These are phyloP conservation scores for Lacerta agilis DNA, from an alignment of 2,797 vertebrate species.

Conservation along the genomic window DNA sequence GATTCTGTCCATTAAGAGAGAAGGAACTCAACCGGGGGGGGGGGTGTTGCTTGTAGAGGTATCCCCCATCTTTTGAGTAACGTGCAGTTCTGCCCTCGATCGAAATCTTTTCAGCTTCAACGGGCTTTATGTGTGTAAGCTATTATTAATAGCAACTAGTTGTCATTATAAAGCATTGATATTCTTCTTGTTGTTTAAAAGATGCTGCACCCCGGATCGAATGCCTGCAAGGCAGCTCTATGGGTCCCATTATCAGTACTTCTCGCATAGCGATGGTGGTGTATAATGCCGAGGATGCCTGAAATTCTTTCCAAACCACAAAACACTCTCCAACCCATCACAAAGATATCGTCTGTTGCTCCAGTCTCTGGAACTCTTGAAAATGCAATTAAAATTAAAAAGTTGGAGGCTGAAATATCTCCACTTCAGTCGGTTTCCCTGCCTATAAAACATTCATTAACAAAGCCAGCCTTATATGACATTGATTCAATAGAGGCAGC, in stretches of 20 bases:
- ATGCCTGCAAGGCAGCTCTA: constrained; percentile 51
- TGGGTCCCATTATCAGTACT: constrained; percentile 62
- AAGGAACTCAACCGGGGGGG: neutral
- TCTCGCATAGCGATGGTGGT: constrained; percentile 69
- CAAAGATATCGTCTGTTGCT: constrained; percentile 63
- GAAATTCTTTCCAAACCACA: constrained; percentile 79
- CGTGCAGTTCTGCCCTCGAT: neutral
- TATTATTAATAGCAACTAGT: neutral
- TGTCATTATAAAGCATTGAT: neutral
- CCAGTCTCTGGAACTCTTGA: constrained; percentile 63
- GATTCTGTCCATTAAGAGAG: neutral
- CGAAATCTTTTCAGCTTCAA: neutral
- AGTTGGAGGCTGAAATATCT: constrained; percentile 57
- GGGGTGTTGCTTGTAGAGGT: neutral
- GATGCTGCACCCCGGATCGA: constrained; percentile 9
- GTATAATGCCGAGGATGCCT: constrained; percentile 70
- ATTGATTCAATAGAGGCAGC: constrained; percentile 63
- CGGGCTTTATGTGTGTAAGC: neutral
- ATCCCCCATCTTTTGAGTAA: neutral
- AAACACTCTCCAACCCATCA: constrained; percentile 63
- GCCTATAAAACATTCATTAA: constrained; percentile 60
- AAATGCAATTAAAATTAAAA: constrained; percentile 73
- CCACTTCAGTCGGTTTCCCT: constrained; percentile 44
- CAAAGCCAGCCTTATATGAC: constrained; percentile 51
- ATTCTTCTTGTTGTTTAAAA: neutral